Conservation (phyloP, 64 coral and sea anemone genomes). For the Anthopleura sola region DNA sequence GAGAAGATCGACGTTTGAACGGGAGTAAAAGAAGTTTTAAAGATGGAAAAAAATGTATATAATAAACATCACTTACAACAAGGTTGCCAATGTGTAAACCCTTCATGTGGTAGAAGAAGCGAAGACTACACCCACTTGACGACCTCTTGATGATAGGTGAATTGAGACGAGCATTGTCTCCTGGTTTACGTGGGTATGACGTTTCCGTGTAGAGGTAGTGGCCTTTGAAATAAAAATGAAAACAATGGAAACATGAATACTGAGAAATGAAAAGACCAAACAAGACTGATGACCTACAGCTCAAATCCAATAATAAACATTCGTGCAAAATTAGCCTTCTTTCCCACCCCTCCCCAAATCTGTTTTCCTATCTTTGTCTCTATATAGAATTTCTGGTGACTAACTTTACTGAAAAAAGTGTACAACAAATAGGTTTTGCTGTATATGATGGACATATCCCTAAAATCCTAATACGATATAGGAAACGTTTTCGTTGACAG, state of each 20-base stretch:
- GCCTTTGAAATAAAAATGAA: constrained; percentile 25
- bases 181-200: constrained; percentile 76
- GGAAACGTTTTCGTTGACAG: no score
- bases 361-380: no score
- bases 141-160: constrained; percentile 76
- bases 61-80: constrained; percentile 39
- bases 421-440: no score
- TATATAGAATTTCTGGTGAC: no score
- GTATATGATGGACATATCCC: no score
- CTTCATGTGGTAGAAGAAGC: constrained; percentile 99
- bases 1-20: no score
- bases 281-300: background rate
- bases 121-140: constrained; percentile 64
- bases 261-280: background rate
- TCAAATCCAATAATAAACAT: background rate
- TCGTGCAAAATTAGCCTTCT: no score
- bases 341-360: no score
- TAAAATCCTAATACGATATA: no score
- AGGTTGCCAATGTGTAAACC: constrained; percentile 82
- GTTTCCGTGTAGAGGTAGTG: constrained; percentile 96
- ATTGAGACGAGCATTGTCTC: constrained; percentile 84
- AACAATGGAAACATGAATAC: background rate
- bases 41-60: no score
- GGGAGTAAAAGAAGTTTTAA: no score
- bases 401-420: no score